Evolutionary conservation across 2,113 vertebrate species (phyloP).

Genomic region (Alces alces): DNA sequence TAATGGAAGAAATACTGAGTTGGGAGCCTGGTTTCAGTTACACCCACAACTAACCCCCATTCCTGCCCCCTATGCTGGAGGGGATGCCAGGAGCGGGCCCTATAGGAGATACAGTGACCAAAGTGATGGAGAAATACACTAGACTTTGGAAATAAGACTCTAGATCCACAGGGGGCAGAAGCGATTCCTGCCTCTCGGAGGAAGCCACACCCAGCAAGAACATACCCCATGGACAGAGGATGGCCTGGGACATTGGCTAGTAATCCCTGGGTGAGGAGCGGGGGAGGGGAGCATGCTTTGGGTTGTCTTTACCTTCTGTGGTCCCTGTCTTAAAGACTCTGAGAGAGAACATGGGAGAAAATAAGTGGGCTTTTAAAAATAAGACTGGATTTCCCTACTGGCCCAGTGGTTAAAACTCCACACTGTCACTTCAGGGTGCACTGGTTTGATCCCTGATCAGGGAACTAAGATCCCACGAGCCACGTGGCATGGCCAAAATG

Average conservation of each 20-base stretch:
- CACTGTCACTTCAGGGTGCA: neutral
- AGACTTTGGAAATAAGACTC: neutral
- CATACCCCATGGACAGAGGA: neutral
- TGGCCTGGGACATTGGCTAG: neutral
- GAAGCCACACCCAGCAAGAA: neutral
- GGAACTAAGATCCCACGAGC: neutral
- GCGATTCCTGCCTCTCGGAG: neutral
- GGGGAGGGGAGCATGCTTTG: neutral
- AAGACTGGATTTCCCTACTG: neutral
- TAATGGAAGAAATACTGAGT: neutral
- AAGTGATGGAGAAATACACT: neutral
- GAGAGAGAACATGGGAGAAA: neutral
- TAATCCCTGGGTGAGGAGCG: neutral
- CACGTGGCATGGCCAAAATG: neutral
- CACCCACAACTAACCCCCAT: neutral
- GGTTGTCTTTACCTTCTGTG: neutral
- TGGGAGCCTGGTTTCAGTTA: neutral
- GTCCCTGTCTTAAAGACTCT: neutral
- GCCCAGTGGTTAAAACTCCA: neutral
- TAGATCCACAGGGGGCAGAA: neutral
- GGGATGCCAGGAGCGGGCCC: neutral
- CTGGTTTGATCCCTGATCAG: neutral
- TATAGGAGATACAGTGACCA: fast-evolving
- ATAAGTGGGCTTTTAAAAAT: neutral
- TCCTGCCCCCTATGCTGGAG: fast-evolving